Percentiles rank a stretch among this genome's conserved stretches.
These are phyloP conservation scores for Epizoanthus illoricatus DNA, from an alignment of 92 coral and sea anemone genomes.

Conservation along the genomic window DNA sequence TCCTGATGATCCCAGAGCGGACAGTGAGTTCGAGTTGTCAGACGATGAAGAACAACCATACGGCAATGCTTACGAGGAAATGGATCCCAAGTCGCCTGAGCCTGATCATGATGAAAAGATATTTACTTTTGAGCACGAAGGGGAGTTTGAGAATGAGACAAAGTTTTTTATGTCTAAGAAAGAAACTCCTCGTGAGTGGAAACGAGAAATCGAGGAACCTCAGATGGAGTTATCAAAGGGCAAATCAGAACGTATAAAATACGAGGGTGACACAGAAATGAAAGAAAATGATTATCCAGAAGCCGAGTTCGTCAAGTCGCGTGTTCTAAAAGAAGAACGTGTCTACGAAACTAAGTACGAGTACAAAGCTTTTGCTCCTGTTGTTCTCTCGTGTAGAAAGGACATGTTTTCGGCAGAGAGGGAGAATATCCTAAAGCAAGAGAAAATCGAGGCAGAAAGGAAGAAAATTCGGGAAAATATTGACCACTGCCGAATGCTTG, in stretches of 20 bases:
- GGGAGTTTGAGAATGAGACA: neutral
- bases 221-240: neutral
- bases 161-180: neutral
- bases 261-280: constrained; percentile 9
- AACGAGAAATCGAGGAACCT: constrained; percentile 10
- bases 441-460: constrained; percentile 79
- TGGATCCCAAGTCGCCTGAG: neutral
- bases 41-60: constrained; percentile 24
- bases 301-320: neutral
- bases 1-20: constrained; percentile 7
- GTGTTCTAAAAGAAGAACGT: constrained; percentile 22
- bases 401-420: constrained; percentile 65
- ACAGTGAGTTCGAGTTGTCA: constrained; percentile 8
- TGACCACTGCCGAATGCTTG: constrained; percentile 81
- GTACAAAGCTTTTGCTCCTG: constrained; percentile 42
- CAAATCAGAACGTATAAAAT: constrained; percentile 8
- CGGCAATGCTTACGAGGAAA: neutral
- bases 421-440: constrained; percentile 77
- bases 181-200: constrained; percentile 14
- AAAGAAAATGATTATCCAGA: constrained; percentile 18
- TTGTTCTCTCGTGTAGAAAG: constrained; percentile 48
- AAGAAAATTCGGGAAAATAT: constrained; percentile 89
- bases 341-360: constrained; percentile 41
- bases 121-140: constrained; percentile 8
- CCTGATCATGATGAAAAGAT: constrained; percentile 7